These are phyloP conservation scores for Aleiodes testaceus DNA, from an alignment of 2,888 invertebrate genomes.

Conservation along the genomic window DNA sequence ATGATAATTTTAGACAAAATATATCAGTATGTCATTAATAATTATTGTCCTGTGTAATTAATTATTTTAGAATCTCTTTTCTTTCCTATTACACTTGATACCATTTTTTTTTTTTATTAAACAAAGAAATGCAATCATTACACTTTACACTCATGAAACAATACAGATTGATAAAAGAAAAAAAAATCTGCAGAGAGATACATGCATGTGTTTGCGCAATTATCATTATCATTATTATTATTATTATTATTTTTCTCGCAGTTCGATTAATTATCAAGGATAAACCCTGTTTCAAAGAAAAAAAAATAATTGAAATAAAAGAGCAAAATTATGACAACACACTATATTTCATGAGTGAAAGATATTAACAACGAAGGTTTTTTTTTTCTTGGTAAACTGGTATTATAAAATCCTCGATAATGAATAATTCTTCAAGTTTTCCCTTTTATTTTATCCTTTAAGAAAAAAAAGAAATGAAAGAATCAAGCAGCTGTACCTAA, in stretches of 20 bases:
- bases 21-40: slow-evolving; percentile 35
- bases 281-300: slow-evolving; percentile 47
- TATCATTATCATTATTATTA: slow-evolving; percentile 52
- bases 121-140: slow-evolving; percentile 17
- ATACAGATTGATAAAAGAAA: slow-evolving; percentile 11
- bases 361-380: no score
- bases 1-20: slow-evolving; percentile 19
- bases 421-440: neutral
- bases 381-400: no score
- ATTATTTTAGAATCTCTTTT: slow-evolving; percentile 7
- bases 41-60: slow-evolving; percentile 38
- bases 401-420: no score
- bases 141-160: slow-evolving; percentile 22
- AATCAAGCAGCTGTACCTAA: slow-evolving; percentile 71
- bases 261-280: slow-evolving; percentile 41
- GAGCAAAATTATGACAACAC: neutral
- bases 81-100: slow-evolving; percentile 8
- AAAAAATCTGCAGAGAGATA: slow-evolving; percentile 14
- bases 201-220: slow-evolving; percentile 42
- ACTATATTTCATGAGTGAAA: no score
- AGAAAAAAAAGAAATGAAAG: slow-evolving; percentile 53
- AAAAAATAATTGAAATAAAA: neutral
- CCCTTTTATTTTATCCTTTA: slow-evolving; percentile 18
- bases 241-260: slow-evolving; percentile 18
- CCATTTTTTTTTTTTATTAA: slow-evolving; percentile 14